Evolutionary conservation across 2,797 vertebrate genomes (phyloP).

Genomic region (Muscicapa striata): DNA sequence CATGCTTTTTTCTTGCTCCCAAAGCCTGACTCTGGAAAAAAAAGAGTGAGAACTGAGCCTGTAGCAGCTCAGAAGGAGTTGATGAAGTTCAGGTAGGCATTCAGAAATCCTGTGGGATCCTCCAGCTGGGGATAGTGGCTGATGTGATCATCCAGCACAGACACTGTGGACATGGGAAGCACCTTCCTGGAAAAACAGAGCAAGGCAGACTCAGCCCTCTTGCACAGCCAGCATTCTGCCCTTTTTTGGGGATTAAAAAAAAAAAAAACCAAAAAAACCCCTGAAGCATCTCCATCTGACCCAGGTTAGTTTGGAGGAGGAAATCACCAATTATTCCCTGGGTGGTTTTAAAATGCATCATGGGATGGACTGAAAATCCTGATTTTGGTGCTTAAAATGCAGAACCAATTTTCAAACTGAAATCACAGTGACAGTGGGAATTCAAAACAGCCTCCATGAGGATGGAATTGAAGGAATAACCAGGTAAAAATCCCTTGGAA

Average conservation of each 20-base stretch:
- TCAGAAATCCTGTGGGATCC: slow-evolving; percentile 91
- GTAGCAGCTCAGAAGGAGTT: slow-evolving; percentile 89
- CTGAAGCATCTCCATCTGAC: background rate
- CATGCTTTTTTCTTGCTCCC: background rate
- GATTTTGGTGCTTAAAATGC: background rate
- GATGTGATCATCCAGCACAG: slow-evolving; percentile 91
- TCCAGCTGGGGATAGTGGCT: slow-evolving; percentile 97
- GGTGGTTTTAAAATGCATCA: background rate
- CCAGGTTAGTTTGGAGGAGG: background rate
- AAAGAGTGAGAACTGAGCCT: background rate
- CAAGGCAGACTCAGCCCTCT: background rate
- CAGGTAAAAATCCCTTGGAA: background rate
- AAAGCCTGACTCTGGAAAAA: background rate
- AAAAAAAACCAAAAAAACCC: too few species aligned
- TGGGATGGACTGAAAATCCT: background rate
- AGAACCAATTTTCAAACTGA: background rate
- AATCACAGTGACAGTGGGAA: background rate
- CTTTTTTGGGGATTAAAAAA: background rate
- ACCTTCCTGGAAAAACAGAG: slow-evolving; percentile 78
- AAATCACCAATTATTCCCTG: background rate
- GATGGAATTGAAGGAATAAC: background rate
- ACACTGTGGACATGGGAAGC: slow-evolving; percentile 87
- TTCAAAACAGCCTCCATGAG: rapidly evolving
- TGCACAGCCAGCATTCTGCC: background rate
- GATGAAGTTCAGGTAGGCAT: slow-evolving; percentile 92